Evolutionary conservation across 1,140 invertebrate species (phyloP).

Genomic region (Plutomurus gul): DNA sequence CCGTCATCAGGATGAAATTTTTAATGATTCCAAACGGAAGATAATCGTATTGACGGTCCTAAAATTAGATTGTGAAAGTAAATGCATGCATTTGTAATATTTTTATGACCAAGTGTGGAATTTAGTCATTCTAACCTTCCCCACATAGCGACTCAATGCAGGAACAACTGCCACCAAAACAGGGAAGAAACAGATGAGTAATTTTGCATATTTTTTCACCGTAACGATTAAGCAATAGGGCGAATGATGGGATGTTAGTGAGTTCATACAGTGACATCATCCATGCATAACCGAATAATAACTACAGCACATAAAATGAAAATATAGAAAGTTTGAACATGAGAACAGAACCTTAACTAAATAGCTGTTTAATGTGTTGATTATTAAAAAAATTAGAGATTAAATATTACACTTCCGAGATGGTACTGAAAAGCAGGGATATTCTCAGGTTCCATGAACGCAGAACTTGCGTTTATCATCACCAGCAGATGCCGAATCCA

Average conservation of each 20-base stretch:
- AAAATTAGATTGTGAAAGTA: too few species aligned
- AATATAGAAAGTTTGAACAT: too few species aligned
- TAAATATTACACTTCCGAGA: not conserved
- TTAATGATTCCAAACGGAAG: not conserved
- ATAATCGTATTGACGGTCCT: not conserved
- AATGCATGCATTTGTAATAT: too few species aligned
- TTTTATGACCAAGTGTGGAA: too few species aligned
- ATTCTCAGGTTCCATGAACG: not conserved
- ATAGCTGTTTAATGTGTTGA: too few species aligned
- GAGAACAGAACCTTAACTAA: too few species aligned
- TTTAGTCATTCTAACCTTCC: not conserved
- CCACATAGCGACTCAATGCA: not conserved
- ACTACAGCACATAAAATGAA: not conserved
- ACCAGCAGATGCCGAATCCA: not conserved
- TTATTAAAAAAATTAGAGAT: too few species aligned
- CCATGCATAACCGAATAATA: not conserved
- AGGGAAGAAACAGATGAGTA: not conserved
- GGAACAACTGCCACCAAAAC: not conserved
- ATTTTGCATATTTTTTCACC: not conserved
- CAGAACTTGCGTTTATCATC: not conserved
- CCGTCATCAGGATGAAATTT: not conserved
- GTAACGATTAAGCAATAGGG: not conserved
- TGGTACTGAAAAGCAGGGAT: not conserved
- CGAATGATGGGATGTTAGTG: not conserved
- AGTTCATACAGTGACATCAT: not conserved